Evolutionary conservation across 2,888 invertebrate species (phyloP), one percentile per base, ranked within the genome.

Genomic region (Xiphydria camelus): DNA sequence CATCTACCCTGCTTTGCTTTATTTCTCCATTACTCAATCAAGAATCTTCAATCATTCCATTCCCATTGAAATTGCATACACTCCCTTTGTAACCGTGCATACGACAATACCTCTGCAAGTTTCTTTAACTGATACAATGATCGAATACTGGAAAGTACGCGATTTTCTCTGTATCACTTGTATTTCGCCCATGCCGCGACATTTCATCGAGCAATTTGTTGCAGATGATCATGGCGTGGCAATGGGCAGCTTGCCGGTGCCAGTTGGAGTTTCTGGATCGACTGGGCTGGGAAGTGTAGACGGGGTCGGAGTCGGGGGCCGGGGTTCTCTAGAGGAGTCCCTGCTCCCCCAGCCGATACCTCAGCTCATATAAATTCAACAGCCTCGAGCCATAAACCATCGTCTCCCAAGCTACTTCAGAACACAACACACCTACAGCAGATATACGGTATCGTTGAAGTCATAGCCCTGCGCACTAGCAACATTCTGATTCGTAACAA

Each of bases 221-320:
- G 47, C 61, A 62, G 61, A 61, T 64, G 63, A 61, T 59, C 56
- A 55, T 55, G 57, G 57, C 52, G 52, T 56, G 57, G 62, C 61
- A 55, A 57, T 54, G 63, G 62, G 59, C 61, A 62, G 55, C 51
- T 50, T 60, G 61, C 49, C 57, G 55, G 47, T 59, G 56, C 61
- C 52, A 52, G 43, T 22, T 43, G 31, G 37, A 37, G 43, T 43
- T 43, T 43, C 43, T 36, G 63, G 63, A 51, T 54, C 57, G 50
- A 56, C 62, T 53, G 53, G 57, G 56, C 51, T 51, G 55, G 57
- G 48, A 61, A 53, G 48, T 41, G 40, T 52, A 47, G 47, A 51
- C 36, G 26, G 26, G 26, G 52, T 61, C 55, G 55, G 47, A 51
- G 53, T 51, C 44, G 58, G 54, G 47, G 45, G 52, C 49, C 45